Percentiles rank a stretch among this genome's conserved stretches.
These are phyloP conservation scores for Echeneis naucrates DNA, from an alignment of 2,797 vertebrate genomes.

Conservation along the genomic window DNA sequence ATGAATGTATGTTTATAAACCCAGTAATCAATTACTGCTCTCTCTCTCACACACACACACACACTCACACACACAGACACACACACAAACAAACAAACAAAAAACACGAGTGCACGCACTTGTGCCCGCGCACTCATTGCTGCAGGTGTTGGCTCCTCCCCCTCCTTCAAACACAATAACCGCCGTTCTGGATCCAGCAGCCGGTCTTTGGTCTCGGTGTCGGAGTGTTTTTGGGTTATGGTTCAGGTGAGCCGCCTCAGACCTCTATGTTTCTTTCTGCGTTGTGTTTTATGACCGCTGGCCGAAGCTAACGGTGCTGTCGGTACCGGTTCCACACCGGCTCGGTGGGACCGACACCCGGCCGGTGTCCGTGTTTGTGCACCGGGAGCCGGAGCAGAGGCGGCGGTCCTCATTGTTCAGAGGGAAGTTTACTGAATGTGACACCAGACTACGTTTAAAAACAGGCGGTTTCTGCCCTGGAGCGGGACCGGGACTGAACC, in stretches of 20 bases:
- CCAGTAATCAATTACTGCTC: too few species aligned
- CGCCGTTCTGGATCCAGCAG: conserved; percentile 1
- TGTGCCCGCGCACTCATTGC: conserved; percentile 39
- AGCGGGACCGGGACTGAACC: too few species aligned
- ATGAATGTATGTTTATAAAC: too few species aligned
- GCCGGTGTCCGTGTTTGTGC: not conserved
- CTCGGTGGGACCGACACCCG: not conserved
- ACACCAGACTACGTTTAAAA: conserved; percentile 50
- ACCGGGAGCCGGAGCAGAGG: too few species aligned
- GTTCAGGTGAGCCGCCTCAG: conserved; percentile 62
- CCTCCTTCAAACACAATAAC: conserved; percentile 62
- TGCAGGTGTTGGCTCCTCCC: conserved; percentile 75
- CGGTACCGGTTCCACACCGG: conserved; percentile 39
- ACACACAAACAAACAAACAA: conserved; percentile 14
- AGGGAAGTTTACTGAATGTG: conserved; percentile 75
- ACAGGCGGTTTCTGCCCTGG: not conserved
- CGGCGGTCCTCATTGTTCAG: conserved; percentile 45
- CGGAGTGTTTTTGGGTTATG: not conserved
- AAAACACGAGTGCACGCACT: conserved; percentile 4
- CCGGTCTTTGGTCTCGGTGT: not conserved
- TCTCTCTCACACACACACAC: not conserved
- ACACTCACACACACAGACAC: too few species aligned
- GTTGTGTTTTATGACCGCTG: too few species aligned
- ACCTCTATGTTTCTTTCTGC: not conserved
- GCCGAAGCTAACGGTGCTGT: conserved; percentile 46